phyloP scores from a whole-genome alignment of 2,797 vertebrate species.

The Pitangus sulphuratus region DNA sequence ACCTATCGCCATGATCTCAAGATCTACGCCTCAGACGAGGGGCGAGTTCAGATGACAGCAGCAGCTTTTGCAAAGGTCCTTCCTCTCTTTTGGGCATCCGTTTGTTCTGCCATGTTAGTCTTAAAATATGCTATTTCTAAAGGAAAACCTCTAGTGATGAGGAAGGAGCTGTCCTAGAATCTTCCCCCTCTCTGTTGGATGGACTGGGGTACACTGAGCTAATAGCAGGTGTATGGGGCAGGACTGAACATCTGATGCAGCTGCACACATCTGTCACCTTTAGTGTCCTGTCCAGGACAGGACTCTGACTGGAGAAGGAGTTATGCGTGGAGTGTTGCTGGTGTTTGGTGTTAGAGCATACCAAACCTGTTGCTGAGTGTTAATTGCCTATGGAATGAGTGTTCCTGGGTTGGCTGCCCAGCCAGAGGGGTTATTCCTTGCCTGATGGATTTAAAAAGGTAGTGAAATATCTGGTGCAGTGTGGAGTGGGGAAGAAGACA shows the following conservation, averaged over 20 bases:
- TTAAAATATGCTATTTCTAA: not conserved
- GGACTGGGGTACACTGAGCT: not conserved
- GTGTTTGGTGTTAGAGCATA: not conserved
- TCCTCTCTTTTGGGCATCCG: not conserved
- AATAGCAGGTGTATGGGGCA: not conserved
- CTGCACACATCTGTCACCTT: not conserved
- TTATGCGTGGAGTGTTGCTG: not conserved
- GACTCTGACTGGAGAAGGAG: not conserved
- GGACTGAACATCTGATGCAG: not conserved
- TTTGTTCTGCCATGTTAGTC: not conserved
- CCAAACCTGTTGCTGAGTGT: not conserved
- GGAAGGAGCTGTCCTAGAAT: not conserved
- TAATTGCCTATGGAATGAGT: not conserved
- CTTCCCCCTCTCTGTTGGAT: not conserved
- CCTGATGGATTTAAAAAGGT: not conserved
- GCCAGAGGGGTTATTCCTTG: not conserved
- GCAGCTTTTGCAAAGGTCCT: conserved; percentile 96
- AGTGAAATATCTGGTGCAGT: not conserved
- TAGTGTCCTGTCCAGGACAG: not conserved
- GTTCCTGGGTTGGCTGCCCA: not conserved
- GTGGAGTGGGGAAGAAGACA: not conserved
- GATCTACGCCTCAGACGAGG: conserved; percentile 98
- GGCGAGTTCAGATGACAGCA: conserved; percentile 98
- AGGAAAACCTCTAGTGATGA: not conserved
- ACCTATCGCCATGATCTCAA: conserved; percentile 98